Evolutionary conservation across 2,113 vertebrate species (phyloP).

Genomic region (Myotis brandtii): DNA sequence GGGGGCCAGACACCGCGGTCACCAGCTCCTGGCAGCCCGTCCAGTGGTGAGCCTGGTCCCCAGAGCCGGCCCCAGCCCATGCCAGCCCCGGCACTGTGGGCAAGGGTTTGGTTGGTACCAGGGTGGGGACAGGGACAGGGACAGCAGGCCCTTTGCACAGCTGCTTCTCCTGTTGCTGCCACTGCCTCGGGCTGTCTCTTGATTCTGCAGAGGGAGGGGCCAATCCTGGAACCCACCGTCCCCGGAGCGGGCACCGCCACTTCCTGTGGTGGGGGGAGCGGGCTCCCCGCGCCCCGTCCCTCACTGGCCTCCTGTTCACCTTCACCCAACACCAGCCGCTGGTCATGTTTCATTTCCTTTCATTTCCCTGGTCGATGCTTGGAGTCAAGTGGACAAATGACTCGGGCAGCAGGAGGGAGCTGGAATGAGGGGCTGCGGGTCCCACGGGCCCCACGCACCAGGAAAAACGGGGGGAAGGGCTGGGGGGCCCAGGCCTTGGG

Average conservation of each 20-base stretch:
- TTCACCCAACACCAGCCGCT: neutral
- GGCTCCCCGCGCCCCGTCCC: neutral
- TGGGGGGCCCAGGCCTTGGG: neutral
- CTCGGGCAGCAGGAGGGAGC: neutral
- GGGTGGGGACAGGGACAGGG: neutral
- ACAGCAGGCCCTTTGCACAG: neutral
- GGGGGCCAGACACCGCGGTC: neutral
- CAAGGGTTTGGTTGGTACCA: neutral
- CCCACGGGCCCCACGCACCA: fast-evolving
- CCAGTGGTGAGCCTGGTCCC: neutral
- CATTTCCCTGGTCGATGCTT: constrained; percentile 44
- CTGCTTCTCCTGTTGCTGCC: neutral
- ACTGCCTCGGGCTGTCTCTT: neutral
- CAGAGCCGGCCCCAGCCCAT: too few species aligned
- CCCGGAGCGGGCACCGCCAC: fast-evolving
- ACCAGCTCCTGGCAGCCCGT: neutral
- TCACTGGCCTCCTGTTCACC: neutral
- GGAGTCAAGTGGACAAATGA: constrained; percentile 47
- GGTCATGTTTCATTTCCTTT: neutral
- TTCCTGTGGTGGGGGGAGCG: neutral
- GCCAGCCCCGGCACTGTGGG: neutral
- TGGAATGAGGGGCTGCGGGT: neutral
- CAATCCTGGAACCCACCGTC: neutral
- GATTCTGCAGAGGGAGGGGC: neutral
- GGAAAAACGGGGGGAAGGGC: neutral